phyloP scores from a whole-genome alignment of 2,888 invertebrate genomes.

The Metopia argyrocephala region DNA sequence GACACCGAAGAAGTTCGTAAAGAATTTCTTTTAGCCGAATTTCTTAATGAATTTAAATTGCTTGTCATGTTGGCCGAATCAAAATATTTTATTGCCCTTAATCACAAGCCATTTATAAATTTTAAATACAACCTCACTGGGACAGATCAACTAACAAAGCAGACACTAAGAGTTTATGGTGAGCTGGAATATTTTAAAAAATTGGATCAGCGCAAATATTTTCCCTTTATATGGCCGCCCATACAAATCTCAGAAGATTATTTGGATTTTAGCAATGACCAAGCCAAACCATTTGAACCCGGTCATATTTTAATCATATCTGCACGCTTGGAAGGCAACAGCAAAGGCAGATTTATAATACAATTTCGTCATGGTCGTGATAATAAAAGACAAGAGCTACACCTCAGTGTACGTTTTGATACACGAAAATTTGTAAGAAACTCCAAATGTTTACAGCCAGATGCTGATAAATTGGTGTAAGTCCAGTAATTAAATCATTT shows the following conservation, averaged over 20 bases:
- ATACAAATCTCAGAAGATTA: slow-evolving; percentile 49
- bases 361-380: slow-evolving; percentile 48
- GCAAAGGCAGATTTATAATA: slow-evolving; percentile 45
- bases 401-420: slow-evolving; percentile 57
- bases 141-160: background rate
- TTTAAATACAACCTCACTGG: slow-evolving; percentile 13
- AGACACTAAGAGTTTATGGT: slow-evolving; percentile 23
- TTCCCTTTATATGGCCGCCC: slow-evolving; percentile 51
- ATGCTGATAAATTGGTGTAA: slow-evolving; percentile 41
- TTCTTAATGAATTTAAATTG: slow-evolving; percentile 43
- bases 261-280: slow-evolving; percentile 54
- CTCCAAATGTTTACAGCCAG: slow-evolving; percentile 24
- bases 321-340: slow-evolving; percentile 37
- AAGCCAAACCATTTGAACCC: slow-evolving; percentile 41
- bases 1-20: background rate
- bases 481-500: background rate
- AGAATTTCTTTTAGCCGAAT: background rate
- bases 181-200: slow-evolving; percentile 51
- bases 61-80: slow-evolving; percentile 50
- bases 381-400: slow-evolving; percentile 46
- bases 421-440: slow-evolving; percentile 34
- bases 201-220: slow-evolving; percentile 59
- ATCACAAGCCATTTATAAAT: slow-evolving; percentile 17
- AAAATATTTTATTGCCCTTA: slow-evolving; percentile 47
- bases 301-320: slow-evolving; percentile 42